Conservation (phyloP, 2,113 vertebrate species). For the Oreochromis tanganicae region DNA sequence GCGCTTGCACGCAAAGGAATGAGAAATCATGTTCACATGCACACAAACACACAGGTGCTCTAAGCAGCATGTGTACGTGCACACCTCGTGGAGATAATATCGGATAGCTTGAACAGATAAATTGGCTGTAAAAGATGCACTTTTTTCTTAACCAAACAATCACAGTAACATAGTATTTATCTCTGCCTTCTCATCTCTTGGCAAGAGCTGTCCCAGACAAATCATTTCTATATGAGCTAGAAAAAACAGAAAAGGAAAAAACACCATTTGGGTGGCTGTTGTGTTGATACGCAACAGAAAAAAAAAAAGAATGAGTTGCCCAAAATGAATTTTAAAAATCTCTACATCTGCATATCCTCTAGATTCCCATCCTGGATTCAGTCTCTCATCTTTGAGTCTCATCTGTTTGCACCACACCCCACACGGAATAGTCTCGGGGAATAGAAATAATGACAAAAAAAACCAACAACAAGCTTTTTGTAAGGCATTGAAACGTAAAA, state of each 20-base stretch:
- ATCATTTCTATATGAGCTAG: constrained; percentile 54
- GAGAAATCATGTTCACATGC: constrained; percentile 41
- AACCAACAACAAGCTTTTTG: constrained; percentile 59
- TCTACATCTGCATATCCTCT: constrained; percentile 56
- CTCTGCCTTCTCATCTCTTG: constrained; percentile 53
- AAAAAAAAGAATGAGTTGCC: constrained; percentile 29
- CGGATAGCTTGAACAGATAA: constrained; percentile 68
- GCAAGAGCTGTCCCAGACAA: constrained; percentile 66
- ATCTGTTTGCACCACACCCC: constrained; percentile 46
- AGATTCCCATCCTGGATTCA: constrained; percentile 46
- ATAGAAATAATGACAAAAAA: constrained; percentile 58
- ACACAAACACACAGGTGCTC: constrained; percentile 58
- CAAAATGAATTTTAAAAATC: constrained; percentile 52
- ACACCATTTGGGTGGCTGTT: constrained; percentile 46
- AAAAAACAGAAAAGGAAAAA: constrained; percentile 29
- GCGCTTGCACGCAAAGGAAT: background rate
- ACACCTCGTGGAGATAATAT: constrained; percentile 69
- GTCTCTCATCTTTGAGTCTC: constrained; percentile 57
- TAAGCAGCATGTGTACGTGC: constrained; percentile 63
- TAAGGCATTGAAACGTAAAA: constrained; percentile 78
- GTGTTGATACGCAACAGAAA: constrained; percentile 59
- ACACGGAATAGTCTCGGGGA: constrained; percentile 60
- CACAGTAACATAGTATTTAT: constrained; percentile 76
- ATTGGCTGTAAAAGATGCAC: constrained; percentile 76
- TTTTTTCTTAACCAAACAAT: constrained; percentile 78